Evolutionary conservation across 2,797 vertebrate species (phyloP).

Genomic region (Zenarchopterus dispar): DNA sequence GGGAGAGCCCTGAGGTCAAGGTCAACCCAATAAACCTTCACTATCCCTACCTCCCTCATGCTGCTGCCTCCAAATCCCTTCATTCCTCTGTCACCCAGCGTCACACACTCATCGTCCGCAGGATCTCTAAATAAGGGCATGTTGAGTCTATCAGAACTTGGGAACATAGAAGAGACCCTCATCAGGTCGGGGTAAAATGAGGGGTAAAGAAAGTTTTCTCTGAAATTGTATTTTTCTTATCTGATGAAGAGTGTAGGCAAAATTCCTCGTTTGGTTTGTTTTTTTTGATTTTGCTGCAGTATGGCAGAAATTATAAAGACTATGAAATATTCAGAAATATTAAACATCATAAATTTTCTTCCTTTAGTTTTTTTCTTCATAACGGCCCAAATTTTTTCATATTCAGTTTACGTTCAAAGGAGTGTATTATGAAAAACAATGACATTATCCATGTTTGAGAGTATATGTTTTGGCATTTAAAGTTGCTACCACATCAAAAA

Average conservation of each 20-base stretch:
- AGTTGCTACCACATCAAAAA: no score
- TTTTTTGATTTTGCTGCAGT: background rate
- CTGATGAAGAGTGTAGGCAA: constrained; percentile 52
- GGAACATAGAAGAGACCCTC: constrained; percentile 38
- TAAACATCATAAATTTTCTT: no score
- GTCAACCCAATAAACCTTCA: constrained; percentile 72
- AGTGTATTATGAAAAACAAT: no score
- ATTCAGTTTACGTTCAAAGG: no score
- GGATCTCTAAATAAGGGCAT: constrained; percentile 76
- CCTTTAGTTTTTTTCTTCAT: no score
- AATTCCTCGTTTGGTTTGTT: background rate
- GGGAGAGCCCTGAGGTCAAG: constrained; percentile 62
- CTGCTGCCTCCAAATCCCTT: constrained; percentile 28
- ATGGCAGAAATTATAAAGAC: no score
- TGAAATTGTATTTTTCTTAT: constrained; percentile 54
- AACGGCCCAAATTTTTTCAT: no score
- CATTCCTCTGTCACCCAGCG: constrained; percentile 37
- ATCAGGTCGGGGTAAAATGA: constrained; percentile 20
- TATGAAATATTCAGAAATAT: no score
- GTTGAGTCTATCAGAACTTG: constrained; percentile 73
- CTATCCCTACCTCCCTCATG: constrained; percentile 60
- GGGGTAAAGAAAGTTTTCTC: constrained; percentile 55
- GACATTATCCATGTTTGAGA: no score
- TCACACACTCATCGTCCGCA: constrained; percentile 39
- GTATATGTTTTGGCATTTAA: no score